Evolutionary conservation across 2,113 vertebrate genomes (phyloP).

Genomic region (Zosterops pallidus): DNA sequence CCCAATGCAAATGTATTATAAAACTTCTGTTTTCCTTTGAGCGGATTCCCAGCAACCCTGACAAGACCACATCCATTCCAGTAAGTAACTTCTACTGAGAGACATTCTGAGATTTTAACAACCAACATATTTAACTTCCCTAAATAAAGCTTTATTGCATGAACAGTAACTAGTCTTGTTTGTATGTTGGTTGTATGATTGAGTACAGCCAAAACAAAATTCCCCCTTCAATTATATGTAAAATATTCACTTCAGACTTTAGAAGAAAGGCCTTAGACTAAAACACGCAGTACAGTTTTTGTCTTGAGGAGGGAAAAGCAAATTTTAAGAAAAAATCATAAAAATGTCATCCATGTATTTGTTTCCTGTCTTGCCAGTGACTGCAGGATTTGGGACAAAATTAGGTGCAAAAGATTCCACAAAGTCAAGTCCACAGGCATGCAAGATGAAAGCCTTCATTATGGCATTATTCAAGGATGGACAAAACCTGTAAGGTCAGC

Average conservation of each 20-base stretch:
- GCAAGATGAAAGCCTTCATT: not conserved
- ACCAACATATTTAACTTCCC: not conserved
- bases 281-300: not conserved
- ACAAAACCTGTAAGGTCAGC: not conserved
- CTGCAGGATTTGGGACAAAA: not conserved
- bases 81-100: not conserved
- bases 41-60: not conserved
- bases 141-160: conserved; percentile 39
- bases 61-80: not conserved
- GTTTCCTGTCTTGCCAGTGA: not conserved
- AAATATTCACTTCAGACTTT: conserved; percentile 14
- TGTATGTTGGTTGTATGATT: not conserved
- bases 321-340: not conserved
- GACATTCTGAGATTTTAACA: not conserved
- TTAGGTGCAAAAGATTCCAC: not conserved
- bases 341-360: not conserved
- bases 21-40: not conserved
- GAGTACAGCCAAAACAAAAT: conserved; percentile 19
- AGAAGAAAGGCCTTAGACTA: conserved; percentile 9
- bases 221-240: conserved; percentile 4
- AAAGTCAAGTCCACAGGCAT: not conserved
- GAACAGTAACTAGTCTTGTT: conserved; percentile 14
- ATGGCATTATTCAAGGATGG: not conserved
- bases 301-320: not conserved
- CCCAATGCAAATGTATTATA: not conserved